phyloP scores from a whole-genome alignment of 2,797 vertebrate genomes.

The Pangasius sanitwongsei region DNA sequence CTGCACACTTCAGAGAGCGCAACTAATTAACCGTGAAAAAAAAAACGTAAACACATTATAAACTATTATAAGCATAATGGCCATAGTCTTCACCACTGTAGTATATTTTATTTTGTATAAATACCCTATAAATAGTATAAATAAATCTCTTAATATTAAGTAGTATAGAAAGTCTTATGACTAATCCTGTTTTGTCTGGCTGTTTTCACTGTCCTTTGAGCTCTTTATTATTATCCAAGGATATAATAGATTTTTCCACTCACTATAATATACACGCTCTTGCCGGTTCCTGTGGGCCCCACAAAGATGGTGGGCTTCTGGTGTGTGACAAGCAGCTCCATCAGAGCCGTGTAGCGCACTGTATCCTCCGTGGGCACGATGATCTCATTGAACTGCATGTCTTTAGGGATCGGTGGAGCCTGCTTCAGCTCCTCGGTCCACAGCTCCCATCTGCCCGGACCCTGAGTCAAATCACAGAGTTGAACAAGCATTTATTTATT shows the following conservation, averaged over 20 bases:
- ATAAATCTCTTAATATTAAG: too few relatives aligned
- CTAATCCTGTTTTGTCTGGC: too few relatives aligned
- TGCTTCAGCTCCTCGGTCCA: conserved; percentile 81
- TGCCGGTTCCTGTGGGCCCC: conserved; percentile 91
- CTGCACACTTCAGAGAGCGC: background rate
- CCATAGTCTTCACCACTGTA: background rate
- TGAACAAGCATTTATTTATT: background rate
- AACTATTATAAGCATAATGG: background rate
- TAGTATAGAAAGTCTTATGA: background rate
- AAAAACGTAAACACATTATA: background rate
- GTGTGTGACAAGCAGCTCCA: conserved; percentile 85
- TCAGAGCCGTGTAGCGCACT: conserved; percentile 81
- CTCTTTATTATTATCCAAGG: background rate
- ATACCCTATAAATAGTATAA: too few relatives aligned
- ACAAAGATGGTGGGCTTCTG: conserved; percentile 87
- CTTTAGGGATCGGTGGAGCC: conserved; percentile 76
- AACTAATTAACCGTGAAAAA: background rate
- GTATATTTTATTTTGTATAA: too few relatives aligned
- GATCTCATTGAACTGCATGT: conserved; percentile 87
- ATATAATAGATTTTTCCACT: conserved; percentile 62
- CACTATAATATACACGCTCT: conserved; percentile 89
- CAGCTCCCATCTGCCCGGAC: conserved; percentile 84
- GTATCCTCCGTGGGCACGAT: conserved; percentile 92
- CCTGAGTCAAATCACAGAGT: conserved; percentile 66
- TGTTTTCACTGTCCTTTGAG: background rate